A percentile compares a stretch with the other conserved stretches of the same genome.
phyloP scores from a whole-genome alignment of 2,888 invertebrate genomes.

The Drosophila kokeensis region DNA sequence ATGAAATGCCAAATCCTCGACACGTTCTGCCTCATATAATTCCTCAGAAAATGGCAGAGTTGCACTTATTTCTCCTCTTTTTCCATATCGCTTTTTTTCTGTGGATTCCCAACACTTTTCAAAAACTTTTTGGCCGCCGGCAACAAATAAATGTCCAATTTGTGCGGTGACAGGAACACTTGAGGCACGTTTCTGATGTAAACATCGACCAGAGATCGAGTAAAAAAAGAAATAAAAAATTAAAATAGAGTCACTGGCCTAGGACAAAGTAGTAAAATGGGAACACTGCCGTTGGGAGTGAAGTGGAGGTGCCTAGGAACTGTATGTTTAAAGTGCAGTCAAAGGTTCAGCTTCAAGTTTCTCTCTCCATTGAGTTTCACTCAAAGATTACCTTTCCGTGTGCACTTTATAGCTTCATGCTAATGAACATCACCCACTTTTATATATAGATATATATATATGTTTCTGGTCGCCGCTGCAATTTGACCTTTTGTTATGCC shows the following conservation, averaged over 20 bases:
- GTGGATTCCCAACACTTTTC: slow-evolving; percentile 52
- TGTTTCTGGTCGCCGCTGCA: slow-evolving; percentile 33
- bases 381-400: slow-evolving; percentile 37
- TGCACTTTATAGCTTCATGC: slow-evolving; percentile 73
- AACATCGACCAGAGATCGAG: slow-evolving; percentile 69
- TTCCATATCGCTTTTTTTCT: slow-evolving; percentile 15
- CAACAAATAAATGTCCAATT: slow-evolving; percentile 81
- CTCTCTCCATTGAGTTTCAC: slow-evolving; percentile 49
- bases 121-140: slow-evolving; percentile 55
- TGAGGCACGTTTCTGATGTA: slow-evolving; percentile 81
- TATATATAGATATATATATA: slow-evolving; percentile 1
- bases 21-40: slow-evolving; percentile 74
- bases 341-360: slow-evolving; percentile 54
- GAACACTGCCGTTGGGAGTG: slow-evolving; percentile 14
- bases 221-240: slow-evolving; percentile 31
- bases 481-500: slow-evolving; percentile 59
- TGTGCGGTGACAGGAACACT: slow-evolving; percentile 81
- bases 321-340: slow-evolving; percentile 62
- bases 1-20: slow-evolving; percentile 68
- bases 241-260: slow-evolving; percentile 58
- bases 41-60: slow-evolving; percentile 48
- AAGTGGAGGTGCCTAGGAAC: slow-evolving; percentile 34
- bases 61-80: slow-evolving; percentile 40
- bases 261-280: slow-evolving; percentile 44
- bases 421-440: slow-evolving; percentile 82